Conservation (phyloP, 2,888 invertebrate species). For the Lasioglossum oenotherae region DNA sequence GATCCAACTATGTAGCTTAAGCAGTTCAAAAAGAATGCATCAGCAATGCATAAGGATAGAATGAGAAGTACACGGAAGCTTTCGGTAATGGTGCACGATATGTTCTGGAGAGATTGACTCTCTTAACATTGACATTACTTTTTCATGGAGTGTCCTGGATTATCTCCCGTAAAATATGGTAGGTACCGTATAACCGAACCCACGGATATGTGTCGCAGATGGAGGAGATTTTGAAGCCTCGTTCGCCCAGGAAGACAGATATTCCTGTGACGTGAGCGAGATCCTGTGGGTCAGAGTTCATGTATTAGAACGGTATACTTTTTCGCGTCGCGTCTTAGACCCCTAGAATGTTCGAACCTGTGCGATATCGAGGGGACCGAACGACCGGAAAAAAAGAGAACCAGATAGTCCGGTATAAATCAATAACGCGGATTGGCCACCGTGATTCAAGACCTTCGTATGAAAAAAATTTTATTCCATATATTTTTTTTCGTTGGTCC, state of each 20-base stretch:
- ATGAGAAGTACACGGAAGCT: neutral
- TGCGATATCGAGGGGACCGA: conserved; percentile 51
- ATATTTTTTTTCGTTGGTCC: neutral
- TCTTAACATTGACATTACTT: neutral
- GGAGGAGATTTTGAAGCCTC: conserved; percentile 45
- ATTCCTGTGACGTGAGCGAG: conserved; percentile 54
- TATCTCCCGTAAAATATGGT: neutral
- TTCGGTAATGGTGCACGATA: neutral
- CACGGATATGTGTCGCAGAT: conserved; percentile 11
- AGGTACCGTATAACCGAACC: neutral
- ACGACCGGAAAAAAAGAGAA: conserved; percentile 26
- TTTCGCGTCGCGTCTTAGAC: conserved; percentile 60
- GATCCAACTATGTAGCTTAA: neutral
- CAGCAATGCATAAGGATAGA: neutral
- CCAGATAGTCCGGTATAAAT: conserved; percentile 62
- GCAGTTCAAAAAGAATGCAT: neutral
- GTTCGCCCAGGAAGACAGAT: conserved; percentile 60
- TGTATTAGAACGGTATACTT: conserved; percentile 66
- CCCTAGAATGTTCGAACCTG: conserved; percentile 31
- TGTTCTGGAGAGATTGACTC: neutral
- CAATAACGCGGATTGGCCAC: conserved; percentile 54
- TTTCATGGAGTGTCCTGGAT: neutral
- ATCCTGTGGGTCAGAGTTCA: conserved; percentile 58
- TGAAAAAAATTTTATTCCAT: neutral
- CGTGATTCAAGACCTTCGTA: conserved; percentile 34